Evolutionary conservation across 53 echinoderm and acorn worm genomes (phyloP).

Genomic region (Echinarachnius parma): DNA sequence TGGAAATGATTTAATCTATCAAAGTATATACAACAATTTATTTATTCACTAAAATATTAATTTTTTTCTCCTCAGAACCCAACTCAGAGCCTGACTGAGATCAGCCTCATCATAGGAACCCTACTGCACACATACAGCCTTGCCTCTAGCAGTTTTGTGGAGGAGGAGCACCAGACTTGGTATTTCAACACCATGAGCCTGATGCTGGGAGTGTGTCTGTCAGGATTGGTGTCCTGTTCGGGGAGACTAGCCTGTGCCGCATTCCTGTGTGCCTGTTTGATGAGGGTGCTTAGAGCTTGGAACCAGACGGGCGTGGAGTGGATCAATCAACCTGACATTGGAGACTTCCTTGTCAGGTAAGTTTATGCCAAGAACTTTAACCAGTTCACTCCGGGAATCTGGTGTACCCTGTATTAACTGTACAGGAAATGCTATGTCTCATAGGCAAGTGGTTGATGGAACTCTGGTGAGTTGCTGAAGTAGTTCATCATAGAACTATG

Average conservation of each 20-base stretch:
- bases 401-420: too few species aligned
- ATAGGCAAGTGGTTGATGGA: too few species aligned
- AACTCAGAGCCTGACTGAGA: constrained; percentile 21
- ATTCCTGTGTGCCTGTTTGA: constrained; percentile 20
- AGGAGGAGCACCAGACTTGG: constrained; percentile 99
- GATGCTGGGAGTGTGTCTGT: constrained; percentile 47
- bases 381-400: too few species aligned
- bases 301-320: constrained; percentile 97
- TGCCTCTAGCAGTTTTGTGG: constrained; percentile 93
- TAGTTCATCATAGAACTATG: too few species aligned
- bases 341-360: constrained; percentile 95
- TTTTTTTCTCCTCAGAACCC: constrained; percentile 16
- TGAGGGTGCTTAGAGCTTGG: constrained; percentile 82
- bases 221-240: constrained; percentile 28
- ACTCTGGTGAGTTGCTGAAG: too few species aligned
- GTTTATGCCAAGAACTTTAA: too few species aligned
- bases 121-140: constrained; percentile 71
- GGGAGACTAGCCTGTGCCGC: constrained; percentile 14
- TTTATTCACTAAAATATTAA: too few species aligned
- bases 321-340: constrained; percentile 79
- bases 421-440: too few species aligned
- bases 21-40: too few species aligned
- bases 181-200: constrained; percentile 82
- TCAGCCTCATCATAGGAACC: constrained; percentile 54
- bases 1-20: too few species aligned